Conservation (phyloP, 2,113 vertebrate genomes). For the Oryzias celebensis region DNA sequence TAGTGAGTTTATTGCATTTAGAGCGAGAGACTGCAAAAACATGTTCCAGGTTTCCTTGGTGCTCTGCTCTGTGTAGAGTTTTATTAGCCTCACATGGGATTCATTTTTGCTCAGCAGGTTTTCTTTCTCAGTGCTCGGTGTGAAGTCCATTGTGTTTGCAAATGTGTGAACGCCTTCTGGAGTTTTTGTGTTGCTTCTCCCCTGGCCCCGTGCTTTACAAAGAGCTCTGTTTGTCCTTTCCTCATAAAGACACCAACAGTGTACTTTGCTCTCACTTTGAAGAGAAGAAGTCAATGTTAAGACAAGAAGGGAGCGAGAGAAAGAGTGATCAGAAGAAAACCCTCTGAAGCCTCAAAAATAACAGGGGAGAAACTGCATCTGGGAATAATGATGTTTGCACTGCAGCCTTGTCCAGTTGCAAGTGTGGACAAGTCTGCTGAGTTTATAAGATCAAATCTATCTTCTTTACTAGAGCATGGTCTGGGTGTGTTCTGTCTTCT, state of each 20-base stretch:
- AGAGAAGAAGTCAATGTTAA: slow-evolving; percentile 11
- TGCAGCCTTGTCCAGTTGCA: slow-evolving; percentile 6
- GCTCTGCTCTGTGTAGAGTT: slow-evolving; percentile 24
- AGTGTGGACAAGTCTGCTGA: slow-evolving; percentile 31
- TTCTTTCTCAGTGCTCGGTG: slow-evolving; percentile 5
- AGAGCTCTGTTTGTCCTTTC: slow-evolving; percentile 48
- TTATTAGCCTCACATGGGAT: slow-evolving; percentile 54
- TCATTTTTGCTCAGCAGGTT: slow-evolving; percentile 34
- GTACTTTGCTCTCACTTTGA: slow-evolving; percentile 1
- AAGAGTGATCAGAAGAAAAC: slow-evolving; percentile 5
- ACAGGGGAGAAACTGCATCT: not conserved
- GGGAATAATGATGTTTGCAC: not conserved
- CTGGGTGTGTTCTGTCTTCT: slow-evolving; percentile 45
- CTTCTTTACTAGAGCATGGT: slow-evolving; percentile 12
- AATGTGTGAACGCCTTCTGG: not conserved
- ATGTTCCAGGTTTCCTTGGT: slow-evolving; percentile 1
- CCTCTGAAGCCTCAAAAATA: not conserved
- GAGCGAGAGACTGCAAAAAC: not conserved
- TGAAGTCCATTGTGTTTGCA: slow-evolving; percentile 4
- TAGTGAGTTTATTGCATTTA: too few relatives aligned
- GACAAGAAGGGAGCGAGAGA: slow-evolving; percentile 20
- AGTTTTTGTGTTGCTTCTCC: slow-evolving; percentile 18
- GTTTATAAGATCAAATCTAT: slow-evolving; percentile 1
- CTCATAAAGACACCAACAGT: not conserved
- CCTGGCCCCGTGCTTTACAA: slow-evolving; percentile 1